Evolutionary conservation across 2,113 vertebrate genomes (phyloP), one percentile per base, ranked within the genome.

Genomic region (Periophthalmus modestus): DNA sequence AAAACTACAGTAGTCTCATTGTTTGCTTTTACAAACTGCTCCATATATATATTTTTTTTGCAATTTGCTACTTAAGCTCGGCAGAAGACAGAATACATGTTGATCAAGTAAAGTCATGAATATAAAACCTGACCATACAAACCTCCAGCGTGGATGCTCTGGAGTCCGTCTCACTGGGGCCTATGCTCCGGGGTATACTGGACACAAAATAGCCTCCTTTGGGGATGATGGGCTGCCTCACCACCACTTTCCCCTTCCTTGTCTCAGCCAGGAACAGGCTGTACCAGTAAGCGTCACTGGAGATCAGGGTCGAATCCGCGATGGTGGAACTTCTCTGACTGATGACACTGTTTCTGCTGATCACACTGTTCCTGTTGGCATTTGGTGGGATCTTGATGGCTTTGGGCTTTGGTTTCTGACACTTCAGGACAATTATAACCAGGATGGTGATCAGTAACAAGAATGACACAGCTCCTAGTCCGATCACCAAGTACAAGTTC

Each of bases 231-330:
- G 93, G 92, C 80, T 94, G 92, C 74, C 92, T 89, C 57, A 94
- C 88, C 0, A 94, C 92, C 80, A 94, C 89, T 77, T 93, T 94
- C 34, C 93, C 93, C 73, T 93, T 94, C 76, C 92, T 87, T 50
- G 93, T 93, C 84, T 94, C 93, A 24, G 92, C 91, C 5, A 94
- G 75, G 85, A 94, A 93, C 78, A 93, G 79, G 78, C 92, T 94
- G 83, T 94, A 93, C 93, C 93, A 94, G 87, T 94, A 94, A 80
- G 93, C 93, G 68, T 94, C 93, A 18, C 91, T 93, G 75, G 93
- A 94, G 77, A 94, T 92, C 68, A 94, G 79, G 0, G 93, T 93
- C 73, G 93, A 94, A 77, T 94, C 92, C 19, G 92, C 91, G 1
- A 93, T 92, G 76, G 91, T 93, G 34, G 93, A 94, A 82, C 92